Evolutionary conservation across 1,140 invertebrate genomes (phyloP), one percentile per base, ranked within the genome.

Genomic region (Phymastichus coffea): DNA sequence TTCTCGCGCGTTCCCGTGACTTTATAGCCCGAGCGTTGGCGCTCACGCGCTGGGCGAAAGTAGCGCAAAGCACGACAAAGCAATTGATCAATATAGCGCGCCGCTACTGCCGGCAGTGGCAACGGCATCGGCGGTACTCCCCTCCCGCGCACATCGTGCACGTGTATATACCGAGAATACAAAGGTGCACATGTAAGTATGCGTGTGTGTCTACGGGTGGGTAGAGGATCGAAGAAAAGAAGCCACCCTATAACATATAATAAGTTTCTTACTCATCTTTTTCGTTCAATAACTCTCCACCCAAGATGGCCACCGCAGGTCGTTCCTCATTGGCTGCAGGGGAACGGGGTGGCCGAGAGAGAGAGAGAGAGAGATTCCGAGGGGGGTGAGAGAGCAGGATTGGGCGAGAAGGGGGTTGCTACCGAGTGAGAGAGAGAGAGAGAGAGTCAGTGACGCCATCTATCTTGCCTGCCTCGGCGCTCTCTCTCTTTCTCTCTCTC

Each of bases 181-280:
- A n/a, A n/a, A n/a, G n/a, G n/a, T n/a, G n/a, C n/a, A n/a, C n/a
- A n/a, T n/a, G n/a, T n/a, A n/a, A n/a, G n/a, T n/a, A n/a, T n/a
- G n/a, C n/a, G n/a, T n/a, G n/a, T n/a, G n/a, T n/a, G n/a, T n/a
- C n/a, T n/a, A n/a, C n/a, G n/a, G n/a, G n/a, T n/a, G n/a, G n/a
- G n/a, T n/a, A n/a, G n/a, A n/a, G n/a, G n/a, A n/a, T n/a, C n/a
- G n/a, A n/a, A n/a, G n/a, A n/a, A n/a, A n/a, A n/a, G n/a, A n/a
- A n/a, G n/a, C n/a, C n/a, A n/a, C n/a, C n/a, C n/a, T n/a, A n/a
- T n/a, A n/a, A n/a, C n/a, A n/a, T n/a, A n/a, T 80, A 80, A 79
- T 77, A 80, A 78, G 78, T 79, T 79, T 80, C 78, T 80, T 80
- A 79, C 78, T 80, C 78, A 80, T 80, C 78, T 80, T 80, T 80